Conservation (phyloP, 2,797 vertebrate genomes). For the Parotocinclus haroldoi region DNA sequence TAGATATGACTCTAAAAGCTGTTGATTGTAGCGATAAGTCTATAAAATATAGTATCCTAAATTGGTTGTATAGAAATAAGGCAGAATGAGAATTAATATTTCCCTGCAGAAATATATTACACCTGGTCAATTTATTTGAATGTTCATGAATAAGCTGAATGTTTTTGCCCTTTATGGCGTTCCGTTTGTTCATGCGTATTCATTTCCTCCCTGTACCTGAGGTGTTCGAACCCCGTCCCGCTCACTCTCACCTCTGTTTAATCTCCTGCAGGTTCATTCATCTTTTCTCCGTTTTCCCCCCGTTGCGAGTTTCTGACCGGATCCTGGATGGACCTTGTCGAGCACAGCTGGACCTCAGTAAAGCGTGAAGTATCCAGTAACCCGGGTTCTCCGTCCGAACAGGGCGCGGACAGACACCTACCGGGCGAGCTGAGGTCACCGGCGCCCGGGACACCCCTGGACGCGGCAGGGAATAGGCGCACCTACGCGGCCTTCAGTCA, state of each 20-base stretch:
- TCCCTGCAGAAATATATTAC: too few species aligned
- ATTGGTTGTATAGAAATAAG: too few species aligned
- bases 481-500: conserved; percentile 79
- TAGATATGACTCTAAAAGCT: too few species aligned
- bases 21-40: too few species aligned
- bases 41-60: too few species aligned
- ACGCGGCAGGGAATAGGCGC: conserved; percentile 76
- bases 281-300: conserved; percentile 59
- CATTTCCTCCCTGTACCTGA: too few species aligned
- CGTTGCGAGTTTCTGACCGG: conserved; percentile 71
- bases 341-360: conserved; percentile 90
- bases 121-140: too few species aligned
- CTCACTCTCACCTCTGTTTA: not conserved
- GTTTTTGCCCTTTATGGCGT: too few species aligned
- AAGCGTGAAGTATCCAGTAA: conserved; percentile 85
- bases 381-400: conserved; percentile 75
- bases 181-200: too few species aligned
- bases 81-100: too few species aligned
- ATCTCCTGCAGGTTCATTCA: conserved; percentile 55
- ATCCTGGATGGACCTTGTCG: conserved; percentile 97
- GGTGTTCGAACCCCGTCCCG: too few species aligned
- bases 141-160: too few species aligned
- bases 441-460: conserved; percentile 73
- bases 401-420: conserved; percentile 66
- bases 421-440: conserved; percentile 73